Conservation (phyloP, 92 coral and sea anemone genomes). For the Epizoanthus illoricatus region DNA sequence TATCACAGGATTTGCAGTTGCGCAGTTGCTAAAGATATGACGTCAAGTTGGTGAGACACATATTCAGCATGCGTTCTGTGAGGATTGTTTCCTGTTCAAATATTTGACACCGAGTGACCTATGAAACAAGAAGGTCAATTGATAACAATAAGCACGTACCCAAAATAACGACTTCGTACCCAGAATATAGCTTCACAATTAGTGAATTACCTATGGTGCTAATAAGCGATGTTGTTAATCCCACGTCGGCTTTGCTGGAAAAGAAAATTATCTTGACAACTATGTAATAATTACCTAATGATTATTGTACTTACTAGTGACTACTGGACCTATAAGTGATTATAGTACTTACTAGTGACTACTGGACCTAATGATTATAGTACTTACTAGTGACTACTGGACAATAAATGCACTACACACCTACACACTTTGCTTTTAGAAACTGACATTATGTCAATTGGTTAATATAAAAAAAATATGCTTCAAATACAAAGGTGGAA, state of each 20-base stretch:
- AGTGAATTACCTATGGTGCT: too few species aligned
- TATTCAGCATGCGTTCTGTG: neutral
- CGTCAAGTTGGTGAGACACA: neutral
- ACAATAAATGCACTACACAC: too few species aligned
- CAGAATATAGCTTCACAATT: neutral
- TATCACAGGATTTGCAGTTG: too few species aligned
- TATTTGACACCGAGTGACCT: slow-evolving; percentile 1
- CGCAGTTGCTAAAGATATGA: too few species aligned
- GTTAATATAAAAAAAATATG: neutral
- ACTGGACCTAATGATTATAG: too few species aligned
- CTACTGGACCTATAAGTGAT: too few species aligned
- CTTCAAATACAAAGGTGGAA: neutral
- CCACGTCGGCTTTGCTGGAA: neutral
- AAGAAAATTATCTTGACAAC: too few species aligned
- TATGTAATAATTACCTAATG: too few species aligned
- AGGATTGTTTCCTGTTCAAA: neutral
- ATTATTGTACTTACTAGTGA: too few species aligned
- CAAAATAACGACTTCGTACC: neutral
- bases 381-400: too few species aligned
- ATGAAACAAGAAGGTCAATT: slow-evolving; percentile 9
- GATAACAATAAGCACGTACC: slow-evolving; percentile 24
- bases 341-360: too few species aligned
- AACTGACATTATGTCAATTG: neutral
- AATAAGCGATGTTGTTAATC: neutral
- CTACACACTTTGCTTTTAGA: too few species aligned